Evolutionary conservation across 2,888 invertebrate species (phyloP).

Genomic region (Cactoblastis cactorum): DNA sequence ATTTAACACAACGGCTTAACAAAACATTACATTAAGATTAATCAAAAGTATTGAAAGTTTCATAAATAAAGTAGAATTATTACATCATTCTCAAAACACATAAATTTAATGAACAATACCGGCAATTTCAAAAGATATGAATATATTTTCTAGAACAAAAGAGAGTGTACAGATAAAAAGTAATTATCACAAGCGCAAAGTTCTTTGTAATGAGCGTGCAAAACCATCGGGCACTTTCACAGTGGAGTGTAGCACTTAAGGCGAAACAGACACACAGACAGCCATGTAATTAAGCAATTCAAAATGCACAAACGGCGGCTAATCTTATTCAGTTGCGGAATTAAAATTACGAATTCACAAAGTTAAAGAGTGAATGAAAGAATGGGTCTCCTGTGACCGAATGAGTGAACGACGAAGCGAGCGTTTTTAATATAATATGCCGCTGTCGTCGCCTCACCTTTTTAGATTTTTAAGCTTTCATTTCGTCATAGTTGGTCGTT

Average conservation of each 20-base stretch:
- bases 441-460: background rate
- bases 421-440: constrained; percentile 17
- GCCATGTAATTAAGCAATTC: background rate
- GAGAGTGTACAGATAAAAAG: background rate
- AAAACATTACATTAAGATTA: too few species aligned
- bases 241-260: background rate
- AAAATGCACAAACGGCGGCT: constrained; percentile 17
- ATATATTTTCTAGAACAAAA: background rate
- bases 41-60: too few species aligned
- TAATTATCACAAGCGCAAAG: too few species aligned
- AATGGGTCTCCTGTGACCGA: constrained; percentile 42
- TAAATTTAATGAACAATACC: too few species aligned
- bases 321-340: constrained; percentile 28
- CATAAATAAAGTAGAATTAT: too few species aligned
- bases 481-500: too few species aligned
- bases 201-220: too few species aligned
- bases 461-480: too few species aligned
- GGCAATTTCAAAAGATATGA: too few species aligned
- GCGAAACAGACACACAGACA: background rate
- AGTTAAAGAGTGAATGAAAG: constrained; percentile 43
- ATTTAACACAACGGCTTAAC: too few species aligned
- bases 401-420: constrained; percentile 30
- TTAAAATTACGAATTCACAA: constrained; percentile 36
- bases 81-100: too few species aligned
- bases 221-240: background rate